Conservation (phyloP, 2,888 invertebrate species). For the Mermis nigrescens region DNA sequence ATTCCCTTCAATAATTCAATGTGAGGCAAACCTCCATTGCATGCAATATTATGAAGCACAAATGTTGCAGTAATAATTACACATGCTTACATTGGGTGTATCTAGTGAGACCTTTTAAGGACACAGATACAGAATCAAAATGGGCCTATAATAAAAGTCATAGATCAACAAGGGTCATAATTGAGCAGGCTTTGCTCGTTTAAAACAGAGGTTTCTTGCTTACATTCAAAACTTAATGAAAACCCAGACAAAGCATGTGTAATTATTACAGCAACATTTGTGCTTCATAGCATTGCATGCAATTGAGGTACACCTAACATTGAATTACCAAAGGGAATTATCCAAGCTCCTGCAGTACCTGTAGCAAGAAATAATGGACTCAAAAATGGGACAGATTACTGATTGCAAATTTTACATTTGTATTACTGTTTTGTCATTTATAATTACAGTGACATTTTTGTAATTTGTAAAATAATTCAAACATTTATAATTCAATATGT, state of each 20-base stretch:
- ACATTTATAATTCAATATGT: too few species aligned
- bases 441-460: too few species aligned
- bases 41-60: conserved; percentile 6
- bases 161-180: neutral
- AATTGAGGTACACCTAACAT: neutral
- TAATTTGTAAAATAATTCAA: too few species aligned
- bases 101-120: conserved; percentile 13
- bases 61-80: conserved; percentile 3
- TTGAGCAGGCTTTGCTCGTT: conserved; percentile 5
- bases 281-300: conserved; percentile 5
- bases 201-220: conserved; percentile 2
- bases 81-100: conserved; percentile 8
- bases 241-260: conserved; percentile 1
- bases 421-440: too few species aligned
- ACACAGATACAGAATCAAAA: conserved; percentile 10
- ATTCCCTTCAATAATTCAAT: neutral
- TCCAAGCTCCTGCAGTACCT: neutral
- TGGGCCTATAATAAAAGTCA: conserved; percentile 10
- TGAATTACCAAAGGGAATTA: neutral
- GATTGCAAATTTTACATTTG: neutral
- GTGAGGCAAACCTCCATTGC: neutral
- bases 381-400: neutral
- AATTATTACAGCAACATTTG: conserved; percentile 2
- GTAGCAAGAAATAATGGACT: neutral
- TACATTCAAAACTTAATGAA: neutral